Base-by-base conservation (phyloP, 2,113 vertebrate genomes). In the Lagopus leucura region DNA sequence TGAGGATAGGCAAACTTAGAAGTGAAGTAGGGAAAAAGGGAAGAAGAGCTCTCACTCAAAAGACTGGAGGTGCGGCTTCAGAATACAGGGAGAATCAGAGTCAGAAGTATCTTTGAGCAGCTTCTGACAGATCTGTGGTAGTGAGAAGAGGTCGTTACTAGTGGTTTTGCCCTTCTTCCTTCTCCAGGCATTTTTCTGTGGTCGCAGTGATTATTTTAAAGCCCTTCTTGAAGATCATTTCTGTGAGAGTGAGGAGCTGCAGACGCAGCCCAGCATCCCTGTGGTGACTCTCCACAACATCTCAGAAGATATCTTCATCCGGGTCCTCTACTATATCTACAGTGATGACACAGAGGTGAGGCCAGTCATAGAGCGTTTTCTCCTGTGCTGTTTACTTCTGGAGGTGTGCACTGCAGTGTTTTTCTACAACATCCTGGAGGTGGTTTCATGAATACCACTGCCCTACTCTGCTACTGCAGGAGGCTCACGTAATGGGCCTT, bases 131-230 rank as follows among this genome's bases (percentile, higher is more conserved):
- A 36, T 30, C 6, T 1, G 36, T 88, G 18, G 32, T 45, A 47
- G 21, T 55, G 40, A 76, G 40, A 60, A 83, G 36, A 58, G 47
- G 42, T 55, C 54, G 38, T 42, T 60, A n/a, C 21, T 40, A 52
- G 6, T 64, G 25, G 25, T 64, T n/a, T 71, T 40, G 16, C 70
- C 48, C 88, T 55, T 93, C 43, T 92, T 89, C 70, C 67, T 14
- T 63, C 77, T 78, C 36, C 96, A 99, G 99, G 99, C 98, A 8
- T 99, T 99, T 97, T 99, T 99, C 97, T 99, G 99, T 69, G 98
- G 99, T 81, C 98, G 99, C 25, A 99, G 99, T 65, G 99, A 99
- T 97, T 99, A 99, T 95, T 99, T 99, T 95, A 99, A 98, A 97
- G 99, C 99, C 20, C 94, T 99, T 50, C 93, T 99, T 93, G 98